Conservation (phyloP, 2,888 invertebrate genomes). For the Augiades crinisus region DNA sequence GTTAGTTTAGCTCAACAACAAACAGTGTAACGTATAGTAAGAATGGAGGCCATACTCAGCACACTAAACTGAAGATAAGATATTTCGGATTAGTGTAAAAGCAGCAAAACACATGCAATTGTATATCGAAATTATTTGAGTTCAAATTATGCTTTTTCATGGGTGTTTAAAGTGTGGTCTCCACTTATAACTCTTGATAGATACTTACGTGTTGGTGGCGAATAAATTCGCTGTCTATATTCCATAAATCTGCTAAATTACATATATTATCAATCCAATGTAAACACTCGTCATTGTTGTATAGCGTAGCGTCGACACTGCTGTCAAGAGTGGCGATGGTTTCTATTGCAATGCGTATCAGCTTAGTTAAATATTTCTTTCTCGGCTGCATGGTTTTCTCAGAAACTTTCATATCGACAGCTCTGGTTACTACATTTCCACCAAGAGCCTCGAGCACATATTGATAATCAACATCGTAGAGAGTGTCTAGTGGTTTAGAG, state of each 20-base stretch:
- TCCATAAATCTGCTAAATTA: conserved; percentile 88
- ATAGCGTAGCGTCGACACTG: conserved; percentile 68
- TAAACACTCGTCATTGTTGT: conserved; percentile 61
- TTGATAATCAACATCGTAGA: conserved; percentile 89
- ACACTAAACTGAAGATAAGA: too few relatives aligned
- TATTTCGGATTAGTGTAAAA: too few relatives aligned
- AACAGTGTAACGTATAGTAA: too few relatives aligned
- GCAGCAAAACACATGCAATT: too few relatives aligned
- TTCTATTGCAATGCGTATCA: conserved; percentile 88
- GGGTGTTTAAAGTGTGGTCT: too few relatives aligned
- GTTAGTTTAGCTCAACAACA: neutral
- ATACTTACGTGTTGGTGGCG: conserved; percentile 88
- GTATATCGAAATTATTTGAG: too few relatives aligned
- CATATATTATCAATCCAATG: conserved; percentile 88
- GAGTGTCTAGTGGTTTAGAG: conserved; percentile 85
- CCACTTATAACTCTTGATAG: too few relatives aligned
- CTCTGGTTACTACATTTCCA: conserved; percentile 66
- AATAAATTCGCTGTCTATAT: conserved; percentile 86
- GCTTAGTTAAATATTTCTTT: conserved; percentile 86
- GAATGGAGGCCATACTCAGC: too few relatives aligned
- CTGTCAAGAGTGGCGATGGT: conserved; percentile 83
- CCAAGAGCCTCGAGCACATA: conserved; percentile 77
- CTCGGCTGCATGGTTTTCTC: conserved; percentile 87
- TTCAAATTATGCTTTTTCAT: too few relatives aligned
- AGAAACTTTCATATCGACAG: conserved; percentile 82